Evolutionary conservation across 2,797 vertebrate species (phyloP).

Genomic region (Alca torda): DNA sequence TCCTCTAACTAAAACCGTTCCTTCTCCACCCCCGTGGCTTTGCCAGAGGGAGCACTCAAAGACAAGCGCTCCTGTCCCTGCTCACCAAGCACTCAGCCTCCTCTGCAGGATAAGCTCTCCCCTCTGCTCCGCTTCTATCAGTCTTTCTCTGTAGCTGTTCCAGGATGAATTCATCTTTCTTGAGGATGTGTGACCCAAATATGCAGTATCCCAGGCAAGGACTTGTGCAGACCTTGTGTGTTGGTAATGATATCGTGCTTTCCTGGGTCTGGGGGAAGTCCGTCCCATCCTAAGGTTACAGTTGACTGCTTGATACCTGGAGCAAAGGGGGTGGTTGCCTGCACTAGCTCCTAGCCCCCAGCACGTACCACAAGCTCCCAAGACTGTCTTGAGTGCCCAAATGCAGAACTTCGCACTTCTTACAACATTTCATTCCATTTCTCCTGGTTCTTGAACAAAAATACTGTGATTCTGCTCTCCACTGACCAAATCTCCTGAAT

Average conservation of each 20-base stretch:
- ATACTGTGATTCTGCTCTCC: not conserved
- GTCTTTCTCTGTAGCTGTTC: not conserved
- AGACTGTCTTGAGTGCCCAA: not conserved
- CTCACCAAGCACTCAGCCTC: not conserved
- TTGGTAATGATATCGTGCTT: not conserved
- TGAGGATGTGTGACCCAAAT: slow-evolving; percentile 10
- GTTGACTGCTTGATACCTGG: not conserved
- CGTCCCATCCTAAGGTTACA: not conserved
- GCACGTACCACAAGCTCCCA: accelerated
- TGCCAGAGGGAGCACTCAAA: not conserved
- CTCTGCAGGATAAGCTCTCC: not conserved
- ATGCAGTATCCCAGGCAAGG: not conserved
- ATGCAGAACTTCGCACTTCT: not conserved
- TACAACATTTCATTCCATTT: not conserved
- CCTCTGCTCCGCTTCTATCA: not conserved
- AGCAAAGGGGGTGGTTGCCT: not conserved
- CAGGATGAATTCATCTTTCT: not conserved
- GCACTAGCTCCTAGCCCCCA: not conserved
- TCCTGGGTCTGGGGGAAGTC: not conserved
- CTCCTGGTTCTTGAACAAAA: not conserved
- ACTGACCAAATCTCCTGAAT: not conserved
- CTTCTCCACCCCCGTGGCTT: not conserved
- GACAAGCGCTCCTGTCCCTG: not conserved
- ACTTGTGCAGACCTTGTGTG: not conserved
- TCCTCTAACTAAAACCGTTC: not conserved